Evolutionary conservation across 2,888 invertebrate species (phyloP), one percentile per base, ranked within the genome.

Genomic region (Vandiemenella viatica): DNA sequence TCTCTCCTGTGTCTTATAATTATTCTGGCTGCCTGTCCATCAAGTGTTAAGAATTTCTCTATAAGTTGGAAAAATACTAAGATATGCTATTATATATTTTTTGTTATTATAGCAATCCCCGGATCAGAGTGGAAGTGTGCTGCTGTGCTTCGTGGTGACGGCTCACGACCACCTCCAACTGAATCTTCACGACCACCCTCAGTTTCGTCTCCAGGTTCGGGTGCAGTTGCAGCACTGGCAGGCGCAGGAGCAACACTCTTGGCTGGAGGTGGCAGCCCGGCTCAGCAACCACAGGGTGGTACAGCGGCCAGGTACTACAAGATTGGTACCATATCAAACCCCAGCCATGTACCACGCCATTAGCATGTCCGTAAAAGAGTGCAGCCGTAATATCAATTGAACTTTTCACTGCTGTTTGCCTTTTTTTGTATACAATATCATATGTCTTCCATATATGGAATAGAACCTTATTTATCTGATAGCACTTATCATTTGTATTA

Each of bases 51-150:
- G n/a, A n/a, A n/a, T n/a, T n/a, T n/a, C n/a, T n/a, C n/a, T n/a
- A n/a, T n/a, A n/a, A n/a, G n/a, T n/a, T n/a, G n/a, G n/a, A n/a
- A n/a, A n/a, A n/a, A n/a, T n/a, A n/a, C n/a, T n/a, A n/a, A n/a
- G n/a, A n/a, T n/a, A n/a, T n/a, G n/a, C n/a, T n/a, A n/a, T n/a
- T n/a, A n/a, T n/a, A n/a, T n/a, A n/a, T n/a, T n/a, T n/a, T n/a
- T n/a, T n/a, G n/a, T n/a, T n/a, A n/a, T n/a, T n/a, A n/a, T n/a
- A n/a, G n/a, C n/a, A n/a, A n/a, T n/a, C n/a, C n/a, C n/a, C n/a
- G n/a, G n/a, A n/a, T n/a, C n/a, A n/a, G 32, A 82, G 57, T 95
- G 93, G 93, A 87, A 86, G 64, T 87, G 87, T 63, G 85, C 88
- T 20, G 84, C 84, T 3, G 84, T 84, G 38, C 70, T 93, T 57